These are phyloP conservation scores for Dorcus parallelipipedus DNA, from an alignment of 2,888 invertebrate genomes.

Conservation along the genomic window DNA sequence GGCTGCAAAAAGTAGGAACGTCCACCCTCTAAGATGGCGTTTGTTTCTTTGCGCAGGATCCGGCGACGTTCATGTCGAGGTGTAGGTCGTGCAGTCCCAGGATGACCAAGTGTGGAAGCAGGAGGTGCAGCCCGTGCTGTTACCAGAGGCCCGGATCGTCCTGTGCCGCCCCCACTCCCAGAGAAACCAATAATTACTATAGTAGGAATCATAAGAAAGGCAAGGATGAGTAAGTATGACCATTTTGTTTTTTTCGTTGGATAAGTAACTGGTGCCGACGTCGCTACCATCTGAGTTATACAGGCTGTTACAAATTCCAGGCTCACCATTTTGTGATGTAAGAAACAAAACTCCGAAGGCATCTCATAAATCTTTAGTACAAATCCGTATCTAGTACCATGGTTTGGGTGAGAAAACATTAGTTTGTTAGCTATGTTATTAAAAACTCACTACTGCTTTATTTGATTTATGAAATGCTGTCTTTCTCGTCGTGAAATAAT, in stretches of 20 bases:
- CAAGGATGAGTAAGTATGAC: constrained; percentile 12
- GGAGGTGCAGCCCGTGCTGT: constrained; percentile 12
- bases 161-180: constrained; percentile 31
- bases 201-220: constrained; percentile 33
- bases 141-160: constrained; percentile 12
- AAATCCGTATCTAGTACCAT: too few relatives aligned
- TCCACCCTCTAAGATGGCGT: background rate
- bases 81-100: constrained; percentile 18
- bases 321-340: too few relatives aligned
- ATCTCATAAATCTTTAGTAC: too few relatives aligned
- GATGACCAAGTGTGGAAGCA: background rate
- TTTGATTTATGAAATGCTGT: too few relatives aligned
- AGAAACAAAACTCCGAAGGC: too few relatives aligned
- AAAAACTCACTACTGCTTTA: too few relatives aligned
- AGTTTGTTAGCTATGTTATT: too few relatives aligned
- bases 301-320: too few relatives aligned
- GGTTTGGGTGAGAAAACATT: too few relatives aligned
- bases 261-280: background rate
- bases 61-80: constrained; percentile 8
- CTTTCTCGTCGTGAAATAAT: too few relatives aligned
- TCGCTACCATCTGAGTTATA: background rate
- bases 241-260: background rate
- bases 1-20: background rate
- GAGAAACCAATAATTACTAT: constrained; percentile 42
- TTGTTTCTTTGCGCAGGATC: background rate